Evolutionary conservation across 2,888 invertebrate genomes (phyloP).

Genomic region (Chironomus riparius): DNA sequence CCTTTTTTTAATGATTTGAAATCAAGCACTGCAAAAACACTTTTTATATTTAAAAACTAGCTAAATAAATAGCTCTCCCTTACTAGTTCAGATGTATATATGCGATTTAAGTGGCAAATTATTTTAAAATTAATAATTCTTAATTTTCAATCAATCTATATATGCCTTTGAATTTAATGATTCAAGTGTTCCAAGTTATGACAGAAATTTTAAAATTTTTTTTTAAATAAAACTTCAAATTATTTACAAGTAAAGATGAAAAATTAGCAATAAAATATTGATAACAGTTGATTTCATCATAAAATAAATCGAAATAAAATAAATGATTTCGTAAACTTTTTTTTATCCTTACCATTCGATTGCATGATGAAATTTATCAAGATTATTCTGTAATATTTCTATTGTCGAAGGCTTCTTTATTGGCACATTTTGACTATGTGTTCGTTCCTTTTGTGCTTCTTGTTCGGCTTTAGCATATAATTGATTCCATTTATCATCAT

Average conservation of each 20-base stretch:
- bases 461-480: slow-evolving; percentile 25
- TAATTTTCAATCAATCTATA: too few species aligned
- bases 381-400: slow-evolving; percentile 26
- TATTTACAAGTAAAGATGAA: neutral
- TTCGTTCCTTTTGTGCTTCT: slow-evolving; percentile 18
- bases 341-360: slow-evolving; percentile 18
- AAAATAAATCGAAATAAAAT: neutral
- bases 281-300: too few species aligned
- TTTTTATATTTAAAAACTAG: too few species aligned
- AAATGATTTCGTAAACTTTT: neutral
- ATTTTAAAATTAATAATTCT: too few species aligned
- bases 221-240: neutral
- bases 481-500: slow-evolving; percentile 26
- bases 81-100: too few species aligned
- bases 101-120: too few species aligned
- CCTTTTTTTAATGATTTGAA: too few species aligned
- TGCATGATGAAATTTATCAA: slow-evolving; percentile 22
- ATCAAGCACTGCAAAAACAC: too few species aligned
- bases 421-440: slow-evolving; percentile 8
- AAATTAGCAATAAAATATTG: neutral
- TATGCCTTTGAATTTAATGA: too few species aligned
- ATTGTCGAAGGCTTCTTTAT: slow-evolving; percentile 23
- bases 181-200: too few species aligned
- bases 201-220: too few species aligned
- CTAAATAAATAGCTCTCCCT: too few species aligned